Conservation (phyloP, 2,113 vertebrate genomes). For the Lucifuga dentata region DNA sequence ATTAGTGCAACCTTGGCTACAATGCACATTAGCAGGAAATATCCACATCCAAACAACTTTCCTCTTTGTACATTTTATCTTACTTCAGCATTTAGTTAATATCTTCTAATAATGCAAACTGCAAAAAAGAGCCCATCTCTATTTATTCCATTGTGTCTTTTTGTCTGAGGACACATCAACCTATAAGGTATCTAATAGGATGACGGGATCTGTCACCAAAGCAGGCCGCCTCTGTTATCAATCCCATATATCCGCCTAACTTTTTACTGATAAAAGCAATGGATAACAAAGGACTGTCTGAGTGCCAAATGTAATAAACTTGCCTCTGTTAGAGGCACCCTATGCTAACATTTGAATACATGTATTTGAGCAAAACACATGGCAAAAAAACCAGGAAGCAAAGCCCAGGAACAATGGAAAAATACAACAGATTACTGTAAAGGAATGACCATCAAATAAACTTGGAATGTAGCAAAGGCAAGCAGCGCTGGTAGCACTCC, state of each 20-base stretch:
- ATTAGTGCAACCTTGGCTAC: background rate
- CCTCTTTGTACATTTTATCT: background rate
- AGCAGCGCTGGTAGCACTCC: background rate
- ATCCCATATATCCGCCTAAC: constrained; percentile 51
- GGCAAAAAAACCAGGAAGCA: too few species aligned
- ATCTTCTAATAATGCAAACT: background rate
- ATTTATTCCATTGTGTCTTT: constrained; percentile 3
- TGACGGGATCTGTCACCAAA: constrained; percentile 60
- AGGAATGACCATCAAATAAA: background rate
- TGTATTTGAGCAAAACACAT: background rate
- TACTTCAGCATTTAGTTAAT: background rate
- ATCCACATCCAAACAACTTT: background rate
- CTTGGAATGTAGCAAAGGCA: background rate
- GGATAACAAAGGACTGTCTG: constrained; percentile 59
- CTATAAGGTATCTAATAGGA: constrained; percentile 36
- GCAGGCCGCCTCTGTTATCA: constrained; percentile 71
- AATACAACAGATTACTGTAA: background rate
- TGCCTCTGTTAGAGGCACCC: constrained; percentile 30
- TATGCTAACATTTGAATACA: constrained; percentile 44
- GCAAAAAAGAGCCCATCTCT: background rate
- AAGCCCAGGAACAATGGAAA: constrained; percentile 46
- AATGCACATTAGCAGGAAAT: background rate
- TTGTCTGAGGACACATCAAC: constrained; percentile 12
- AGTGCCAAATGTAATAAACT: constrained; percentile 70
- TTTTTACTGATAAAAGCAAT: constrained; percentile 72